A percentile compares a stretch with the other conserved stretches of the same genome.
These are phyloP conservation scores for Pachypeltis micranthus DNA, from an alignment of 1,140 invertebrate genomes.

Conservation along the genomic window DNA sequence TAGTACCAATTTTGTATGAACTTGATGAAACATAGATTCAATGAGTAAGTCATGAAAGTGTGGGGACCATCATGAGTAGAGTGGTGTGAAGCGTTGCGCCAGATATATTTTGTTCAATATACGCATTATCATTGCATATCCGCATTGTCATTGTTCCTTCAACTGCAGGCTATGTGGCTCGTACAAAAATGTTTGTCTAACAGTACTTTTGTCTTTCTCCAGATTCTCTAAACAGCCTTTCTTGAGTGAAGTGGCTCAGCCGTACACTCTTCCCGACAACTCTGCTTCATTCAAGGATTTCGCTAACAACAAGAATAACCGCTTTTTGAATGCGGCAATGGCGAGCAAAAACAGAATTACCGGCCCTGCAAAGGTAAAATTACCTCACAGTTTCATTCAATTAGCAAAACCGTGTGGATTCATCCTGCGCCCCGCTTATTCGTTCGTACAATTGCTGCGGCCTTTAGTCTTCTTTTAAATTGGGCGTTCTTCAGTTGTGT, in stretches of 20 bases:
- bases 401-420: too few species aligned
- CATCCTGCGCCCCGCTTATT: too few species aligned
- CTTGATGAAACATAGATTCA: too few species aligned
- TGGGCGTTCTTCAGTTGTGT: too few species aligned
- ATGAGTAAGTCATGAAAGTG: too few species aligned
- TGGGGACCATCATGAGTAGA: too few species aligned
- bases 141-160: not conserved
- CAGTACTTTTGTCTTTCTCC: constrained; percentile 29
- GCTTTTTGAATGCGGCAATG: constrained; percentile 74
- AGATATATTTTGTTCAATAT: too few species aligned
- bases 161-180: too few species aligned
- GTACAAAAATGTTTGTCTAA: too few species aligned
- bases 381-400: too few species aligned
- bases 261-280: constrained; percentile 88
- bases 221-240: constrained; percentile 92
- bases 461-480: not conserved
- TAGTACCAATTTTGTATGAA: too few species aligned
- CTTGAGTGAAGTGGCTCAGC: constrained; percentile 91
- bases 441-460: not conserved
- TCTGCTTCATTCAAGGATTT: constrained; percentile 95
- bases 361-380: constrained; percentile 70
- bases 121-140: not conserved
- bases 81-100: too few species aligned
- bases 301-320: constrained; percentile 91
- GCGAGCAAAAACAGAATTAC: constrained; percentile 84